Conservation (phyloP, 92 coral and sea anemone genomes). For the Pocillopora meandrina region DNA sequence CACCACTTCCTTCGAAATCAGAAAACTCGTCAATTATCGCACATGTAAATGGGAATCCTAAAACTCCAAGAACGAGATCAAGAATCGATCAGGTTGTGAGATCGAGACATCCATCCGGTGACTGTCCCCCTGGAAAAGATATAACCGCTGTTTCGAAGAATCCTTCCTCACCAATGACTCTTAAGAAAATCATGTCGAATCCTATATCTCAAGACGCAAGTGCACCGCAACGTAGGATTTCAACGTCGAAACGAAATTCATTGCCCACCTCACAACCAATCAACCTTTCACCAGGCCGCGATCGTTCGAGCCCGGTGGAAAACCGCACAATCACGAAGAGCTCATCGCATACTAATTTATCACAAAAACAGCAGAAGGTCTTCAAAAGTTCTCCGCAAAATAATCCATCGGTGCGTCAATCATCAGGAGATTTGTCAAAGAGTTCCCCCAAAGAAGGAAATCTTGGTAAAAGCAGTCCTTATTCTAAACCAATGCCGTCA, state of each 20-base stretch:
- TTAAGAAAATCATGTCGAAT: slow-evolving; percentile 4
- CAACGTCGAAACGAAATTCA: slow-evolving; percentile 20
- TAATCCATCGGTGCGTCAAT: slow-evolving; percentile 11
- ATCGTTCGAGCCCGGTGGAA: not conserved
- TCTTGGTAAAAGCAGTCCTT: slow-evolving; percentile 4
- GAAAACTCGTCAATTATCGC: not conserved
- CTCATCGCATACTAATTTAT: slow-evolving; percentile 24
- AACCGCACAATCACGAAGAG: slow-evolving; percentile 1
- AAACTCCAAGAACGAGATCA: not conserved
- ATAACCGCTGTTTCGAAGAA: not conserved
- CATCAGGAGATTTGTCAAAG: not conserved
- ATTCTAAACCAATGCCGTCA: not conserved
- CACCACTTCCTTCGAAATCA: not conserved
- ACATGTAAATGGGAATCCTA: not conserved
- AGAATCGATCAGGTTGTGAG: slow-evolving; percentile 3
- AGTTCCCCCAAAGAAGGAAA: not conserved
- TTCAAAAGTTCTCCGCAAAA: slow-evolving; percentile 7
- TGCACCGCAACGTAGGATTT: not conserved
- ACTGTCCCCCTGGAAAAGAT: not conserved
- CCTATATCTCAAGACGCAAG: not conserved
- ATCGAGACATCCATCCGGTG: slow-evolving; percentile 26
- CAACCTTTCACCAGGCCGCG: not conserved
- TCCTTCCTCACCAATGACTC: slow-evolving; percentile 6
- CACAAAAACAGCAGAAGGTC: not conserved
- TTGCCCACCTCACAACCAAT: slow-evolving; percentile 4